Percentiles rank a stretch among this genome's conserved stretches.
Evolutionary conservation across 64 coral and sea anemone genomes (phyloP).

Genomic region (Pachyseris speciosa): DNA sequence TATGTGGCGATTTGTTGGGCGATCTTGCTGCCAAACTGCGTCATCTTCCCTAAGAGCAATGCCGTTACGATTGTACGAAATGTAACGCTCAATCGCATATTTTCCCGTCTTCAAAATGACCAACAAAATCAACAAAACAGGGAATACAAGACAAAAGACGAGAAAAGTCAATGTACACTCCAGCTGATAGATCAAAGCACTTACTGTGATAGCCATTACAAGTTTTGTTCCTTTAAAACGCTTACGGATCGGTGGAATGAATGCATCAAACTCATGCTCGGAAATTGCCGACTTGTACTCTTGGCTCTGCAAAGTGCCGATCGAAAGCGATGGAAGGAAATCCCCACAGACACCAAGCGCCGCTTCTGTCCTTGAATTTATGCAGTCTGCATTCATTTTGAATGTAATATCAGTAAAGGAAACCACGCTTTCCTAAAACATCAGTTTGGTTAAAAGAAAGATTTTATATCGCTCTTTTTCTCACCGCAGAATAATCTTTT

Average conservation of each 20-base stretch:
- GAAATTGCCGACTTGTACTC: neutral
- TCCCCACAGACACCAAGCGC: neutral
- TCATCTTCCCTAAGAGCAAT: slow-evolving; percentile 83
- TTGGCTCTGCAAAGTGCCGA: neutral
- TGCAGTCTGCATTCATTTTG: neutral
- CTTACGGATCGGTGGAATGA: neutral
- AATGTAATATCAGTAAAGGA: neutral
- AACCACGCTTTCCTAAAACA: neutral
- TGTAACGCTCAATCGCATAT: slow-evolving; percentile 57
- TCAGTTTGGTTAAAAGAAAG: neutral
- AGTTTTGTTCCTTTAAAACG: neutral
- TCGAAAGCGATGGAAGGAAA: neutral
- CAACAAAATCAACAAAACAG: slow-evolving; percentile 47
- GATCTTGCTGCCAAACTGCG: slow-evolving; percentile 96
- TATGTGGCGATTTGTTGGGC: slow-evolving; percentile 89
- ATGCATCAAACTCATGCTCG: neutral
- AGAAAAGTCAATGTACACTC: slow-evolving; percentile 50
- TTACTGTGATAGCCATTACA: slow-evolving; percentile 6
- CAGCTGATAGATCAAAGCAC: slow-evolving; percentile 41
- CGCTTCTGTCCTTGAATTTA: neutral
- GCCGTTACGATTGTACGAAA: slow-evolving; percentile 52
- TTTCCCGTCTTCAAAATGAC: slow-evolving; percentile 54
- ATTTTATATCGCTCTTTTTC: neutral
- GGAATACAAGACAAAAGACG: slow-evolving; percentile 44
- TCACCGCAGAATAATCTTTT: neutral